Evolutionary conservation across 2,797 vertebrate species (phyloP).

Genomic region (Pseudochirops cupreus): DNA sequence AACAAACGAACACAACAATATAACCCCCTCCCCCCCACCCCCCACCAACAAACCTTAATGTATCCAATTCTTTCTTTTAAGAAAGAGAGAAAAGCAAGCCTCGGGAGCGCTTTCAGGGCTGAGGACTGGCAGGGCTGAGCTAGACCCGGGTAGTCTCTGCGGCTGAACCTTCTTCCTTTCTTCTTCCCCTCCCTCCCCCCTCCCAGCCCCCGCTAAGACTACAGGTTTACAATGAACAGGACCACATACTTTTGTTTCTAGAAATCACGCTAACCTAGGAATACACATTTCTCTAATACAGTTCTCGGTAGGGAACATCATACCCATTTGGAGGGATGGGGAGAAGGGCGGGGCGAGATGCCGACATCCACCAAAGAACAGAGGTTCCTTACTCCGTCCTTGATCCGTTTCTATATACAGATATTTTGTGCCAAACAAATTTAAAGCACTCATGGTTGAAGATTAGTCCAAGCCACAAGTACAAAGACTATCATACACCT

Average conservation of each 20-base stretch:
- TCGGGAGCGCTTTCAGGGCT: neutral
- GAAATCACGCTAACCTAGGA: constrained; percentile 60
- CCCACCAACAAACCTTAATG: neutral
- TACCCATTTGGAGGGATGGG: neutral
- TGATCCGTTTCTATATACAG: neutral
- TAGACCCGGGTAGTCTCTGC: neutral
- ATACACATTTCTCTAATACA: constrained; percentile 47
- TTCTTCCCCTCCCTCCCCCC: neutral
- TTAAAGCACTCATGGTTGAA: constrained; percentile 9
- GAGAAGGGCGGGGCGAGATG: neutral
- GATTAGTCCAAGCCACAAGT: constrained; percentile 31
- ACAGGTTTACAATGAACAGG: constrained; percentile 66
- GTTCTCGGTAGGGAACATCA: neutral
- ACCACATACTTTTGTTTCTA: constrained; percentile 72
- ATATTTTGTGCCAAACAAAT: constrained; percentile 30
- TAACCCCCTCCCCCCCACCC: neutral
- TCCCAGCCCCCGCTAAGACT: constrained; percentile 43
- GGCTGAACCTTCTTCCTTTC: neutral
- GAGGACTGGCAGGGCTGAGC: neutral
- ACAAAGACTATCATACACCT: constrained; percentile 62
- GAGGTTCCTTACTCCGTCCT: neutral
- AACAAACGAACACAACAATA: neutral
- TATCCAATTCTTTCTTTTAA: neutral
- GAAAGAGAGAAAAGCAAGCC: neutral
- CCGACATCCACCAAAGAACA: neutral